These are phyloP conservation scores for Diadophis punctatus DNA, from an alignment of 2,113 vertebrate genomes.

Conservation along the genomic window DNA sequence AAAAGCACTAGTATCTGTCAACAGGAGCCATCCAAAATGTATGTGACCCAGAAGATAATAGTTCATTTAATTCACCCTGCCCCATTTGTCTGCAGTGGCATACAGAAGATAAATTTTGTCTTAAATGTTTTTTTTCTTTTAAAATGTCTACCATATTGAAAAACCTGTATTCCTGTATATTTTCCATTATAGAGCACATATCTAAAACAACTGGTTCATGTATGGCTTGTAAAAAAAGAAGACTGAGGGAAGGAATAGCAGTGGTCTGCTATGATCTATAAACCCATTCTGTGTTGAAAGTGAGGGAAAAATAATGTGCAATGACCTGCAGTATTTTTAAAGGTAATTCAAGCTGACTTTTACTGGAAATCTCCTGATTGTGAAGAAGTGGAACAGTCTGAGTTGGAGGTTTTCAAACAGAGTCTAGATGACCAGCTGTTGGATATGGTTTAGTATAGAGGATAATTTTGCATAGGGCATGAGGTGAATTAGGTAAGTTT, in stretches of 20 bases:
- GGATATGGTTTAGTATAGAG: background rate
- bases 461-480: background rate
- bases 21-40: background rate
- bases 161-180: background rate
- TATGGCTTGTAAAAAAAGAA: background rate
- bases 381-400: background rate
- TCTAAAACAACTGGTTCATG: background rate
- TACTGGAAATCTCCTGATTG: background rate
- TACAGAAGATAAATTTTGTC: background rate
- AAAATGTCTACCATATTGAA: background rate
- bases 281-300: background rate
- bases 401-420: background rate
- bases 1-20: background rate
- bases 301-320: background rate
- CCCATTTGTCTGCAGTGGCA: background rate
- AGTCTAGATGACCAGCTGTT: background rate
- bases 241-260: background rate
- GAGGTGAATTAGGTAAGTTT: background rate
- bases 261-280: background rate
- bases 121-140: background rate
- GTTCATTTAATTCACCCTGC: background rate
- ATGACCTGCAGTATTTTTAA: background rate
- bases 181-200: background rate
- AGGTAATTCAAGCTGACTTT: background rate
- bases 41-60: background rate